Base-by-base conservation (phyloP, 2,888 invertebrate species). In the Diadegma fenestrale region DNA sequence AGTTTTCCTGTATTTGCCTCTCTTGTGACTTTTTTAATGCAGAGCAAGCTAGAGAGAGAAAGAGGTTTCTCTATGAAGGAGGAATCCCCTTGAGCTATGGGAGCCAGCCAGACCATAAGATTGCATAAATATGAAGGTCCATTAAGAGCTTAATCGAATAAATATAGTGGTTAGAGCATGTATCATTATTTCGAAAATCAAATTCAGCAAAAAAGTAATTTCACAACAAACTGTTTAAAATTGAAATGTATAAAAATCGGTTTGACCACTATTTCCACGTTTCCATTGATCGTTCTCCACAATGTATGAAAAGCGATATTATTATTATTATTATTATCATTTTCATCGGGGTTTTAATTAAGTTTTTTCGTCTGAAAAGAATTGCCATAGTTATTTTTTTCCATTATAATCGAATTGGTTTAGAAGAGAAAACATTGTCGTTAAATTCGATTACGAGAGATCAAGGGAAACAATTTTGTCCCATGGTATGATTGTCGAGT, bases 81-180 rank as follows among this genome's bases (percentile, higher is more conserved):
- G 30, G 48, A 75, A 63, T 30, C 33, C 48, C 71, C 58, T 48
- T 22, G 71, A 69, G 79, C 61, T 45, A 45, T 19, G 45, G 71
- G 61, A 41, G 58, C 58, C 43, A 71, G 45, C 71, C 33, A 71
- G 61, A 77, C 78, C 85, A 78, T 85, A 79, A 85, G 68, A 79
- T 85, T 85, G 54, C 78, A 77, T 37, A 37, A 19, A 81, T 81
- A 68, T 51, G 12, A 43, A 19, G 54, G 58, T 58, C 43, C 30
- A n/a, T 43, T 43, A 26, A 73, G 37, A 17, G 51, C 41, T 33
- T 43, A 41, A 26, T n/a, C 45, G 17, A 30, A 43, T 69, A 22
- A 43, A 58, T 19, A 76, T 48, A 45, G 10, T 54, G 19, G 10
- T 54, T 22, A 19, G 3, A 22, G 22, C 3, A 54, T 54, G 54